Base-by-base conservation (phyloP, 2,113 vertebrate genomes). In the Catharus bicknelli region DNA sequence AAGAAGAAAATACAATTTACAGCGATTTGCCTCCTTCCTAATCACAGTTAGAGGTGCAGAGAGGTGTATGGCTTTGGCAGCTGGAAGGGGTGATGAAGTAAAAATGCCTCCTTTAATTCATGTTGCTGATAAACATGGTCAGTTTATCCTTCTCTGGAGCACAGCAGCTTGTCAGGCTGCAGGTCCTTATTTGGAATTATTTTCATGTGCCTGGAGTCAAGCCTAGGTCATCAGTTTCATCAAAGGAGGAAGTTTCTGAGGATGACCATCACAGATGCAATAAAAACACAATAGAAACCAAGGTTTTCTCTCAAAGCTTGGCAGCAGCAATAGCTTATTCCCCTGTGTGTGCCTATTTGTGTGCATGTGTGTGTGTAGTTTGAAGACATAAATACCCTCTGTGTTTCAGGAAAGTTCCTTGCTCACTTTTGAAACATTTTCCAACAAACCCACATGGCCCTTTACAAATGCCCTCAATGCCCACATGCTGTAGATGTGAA, bases 121-220 rank as follows among this genome's bases (percentile, higher is more conserved):
- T 83, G 42, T 40, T 86, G 27, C 50, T 42, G 21, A 66, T 95
- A 92, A 92, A 94, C 82, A 53, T 53, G 75, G 77, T 51, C 70
- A 74, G 62, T 87, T 95, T 77, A 77, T 85, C 48, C 34, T 73
- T 58, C 51, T 59, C 51, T 51, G 1, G 0, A 54, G 78, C n/a
- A 15, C 48, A 74, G 86, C 63, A 82, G 38, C 36, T 77, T 85
- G 67, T 90, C 58, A 50, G 51, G 69, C 86, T 92, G 29, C 62
- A 67, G 74, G 45, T 66, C 95, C 93, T 92, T 96, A 96, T 96
- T 95, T 96, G 95, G 96, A 94, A 88, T 92, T 92, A 83, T 85
- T 93, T 94, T 94, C 10, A 10, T 74, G 67, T 0, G 7, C n/a
- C n/a, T 93, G 86, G 87, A 91, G 25, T 63, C 70, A 83, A 91